Percentiles rank a stretch among this genome's conserved stretches.
These are phyloP conservation scores for Chanos chanos DNA, from an alignment of 2,797 vertebrate species.

Conservation along the genomic window DNA sequence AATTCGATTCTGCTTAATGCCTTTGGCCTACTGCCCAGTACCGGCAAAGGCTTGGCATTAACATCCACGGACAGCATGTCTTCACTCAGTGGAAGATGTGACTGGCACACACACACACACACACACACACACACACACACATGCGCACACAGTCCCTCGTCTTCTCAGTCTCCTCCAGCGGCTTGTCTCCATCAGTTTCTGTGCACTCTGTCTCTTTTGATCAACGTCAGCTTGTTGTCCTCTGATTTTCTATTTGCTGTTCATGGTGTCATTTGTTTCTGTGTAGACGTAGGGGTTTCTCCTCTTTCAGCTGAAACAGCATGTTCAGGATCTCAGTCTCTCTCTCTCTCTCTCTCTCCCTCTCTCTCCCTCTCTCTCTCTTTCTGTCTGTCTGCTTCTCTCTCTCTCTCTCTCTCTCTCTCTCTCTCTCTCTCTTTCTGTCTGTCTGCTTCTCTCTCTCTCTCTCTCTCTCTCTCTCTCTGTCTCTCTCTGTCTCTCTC, in stretches of 20 bases:
- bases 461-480: slow-evolving; percentile 9
- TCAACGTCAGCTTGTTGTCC: slow-evolving; percentile 25
- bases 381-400: too few species aligned
- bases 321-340: slow-evolving; percentile 2
- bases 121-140: slow-evolving; percentile 43
- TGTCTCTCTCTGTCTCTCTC: slow-evolving; percentile 31
- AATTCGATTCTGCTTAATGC: slow-evolving; percentile 98
- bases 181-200: slow-evolving; percentile 18
- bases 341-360: not conserved
- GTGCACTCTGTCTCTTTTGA: slow-evolving; percentile 30
- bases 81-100: slow-evolving; percentile 66
- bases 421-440: too few species aligned
- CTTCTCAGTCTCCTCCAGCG: not conserved
- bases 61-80: slow-evolving; percentile 82
- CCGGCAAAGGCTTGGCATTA: slow-evolving; percentile 76
- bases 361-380: not conserved
- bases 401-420: too few species aligned
- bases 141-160: not conserved
- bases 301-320: slow-evolving; percentile 21
- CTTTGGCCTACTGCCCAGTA: slow-evolving; percentile 87
- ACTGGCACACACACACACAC: slow-evolving; percentile 44
- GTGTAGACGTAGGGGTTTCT: not conserved
- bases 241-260: slow-evolving; percentile 15
- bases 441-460: too few species aligned
- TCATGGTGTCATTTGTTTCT: not conserved